Evolutionary conservation across 2,797 vertebrate species (phyloP).

Genomic region (Eremophila alpestris): DNA sequence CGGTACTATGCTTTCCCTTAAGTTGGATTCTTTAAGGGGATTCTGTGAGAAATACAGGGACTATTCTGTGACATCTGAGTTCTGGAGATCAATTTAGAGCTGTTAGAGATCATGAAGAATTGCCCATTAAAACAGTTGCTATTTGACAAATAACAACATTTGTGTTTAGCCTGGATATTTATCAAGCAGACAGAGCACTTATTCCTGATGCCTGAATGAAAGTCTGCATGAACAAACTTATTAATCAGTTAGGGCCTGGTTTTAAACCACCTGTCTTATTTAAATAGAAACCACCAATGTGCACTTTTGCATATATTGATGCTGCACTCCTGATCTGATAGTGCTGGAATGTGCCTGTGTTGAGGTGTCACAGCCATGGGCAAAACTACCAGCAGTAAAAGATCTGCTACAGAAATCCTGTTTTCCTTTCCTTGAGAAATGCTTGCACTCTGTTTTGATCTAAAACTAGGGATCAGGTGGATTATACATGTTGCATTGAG

Average conservation of each 20-base stretch:
- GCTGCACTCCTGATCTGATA: conserved; percentile 71
- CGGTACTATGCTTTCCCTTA: conserved; percentile 27
- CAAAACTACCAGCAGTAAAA: background rate
- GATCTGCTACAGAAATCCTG: background rate
- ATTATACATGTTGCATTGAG: background rate
- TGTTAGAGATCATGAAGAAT: conserved; percentile 72
- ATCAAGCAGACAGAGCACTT: conserved; percentile 76
- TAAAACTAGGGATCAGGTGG: background rate
- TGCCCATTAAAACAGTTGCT: conserved; percentile 72
- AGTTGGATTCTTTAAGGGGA: conserved; percentile 16
- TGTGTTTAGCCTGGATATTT: conserved; percentile 76
- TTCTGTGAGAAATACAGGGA: conserved; percentile 20
- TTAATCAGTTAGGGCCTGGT: conserved; percentile 80
- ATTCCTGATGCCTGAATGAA: conserved; percentile 75
- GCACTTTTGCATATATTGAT: conserved; percentile 71
- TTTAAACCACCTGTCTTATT: conserved; percentile 75
- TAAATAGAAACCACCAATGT: background rate
- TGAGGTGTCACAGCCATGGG: background rate
- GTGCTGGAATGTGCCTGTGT: background rate
- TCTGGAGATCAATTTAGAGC: conserved; percentile 68
- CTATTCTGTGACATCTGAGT: conserved; percentile 40
- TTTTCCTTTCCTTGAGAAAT: background rate
- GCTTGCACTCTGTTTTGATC: background rate
- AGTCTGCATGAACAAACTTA: conserved; percentile 76
- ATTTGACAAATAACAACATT: conserved; percentile 77